Percentiles rank a stretch among this genome's conserved stretches.
Conservation (phyloP, 2,797 vertebrate genomes). For the Cynopterus sphinx region DNA sequence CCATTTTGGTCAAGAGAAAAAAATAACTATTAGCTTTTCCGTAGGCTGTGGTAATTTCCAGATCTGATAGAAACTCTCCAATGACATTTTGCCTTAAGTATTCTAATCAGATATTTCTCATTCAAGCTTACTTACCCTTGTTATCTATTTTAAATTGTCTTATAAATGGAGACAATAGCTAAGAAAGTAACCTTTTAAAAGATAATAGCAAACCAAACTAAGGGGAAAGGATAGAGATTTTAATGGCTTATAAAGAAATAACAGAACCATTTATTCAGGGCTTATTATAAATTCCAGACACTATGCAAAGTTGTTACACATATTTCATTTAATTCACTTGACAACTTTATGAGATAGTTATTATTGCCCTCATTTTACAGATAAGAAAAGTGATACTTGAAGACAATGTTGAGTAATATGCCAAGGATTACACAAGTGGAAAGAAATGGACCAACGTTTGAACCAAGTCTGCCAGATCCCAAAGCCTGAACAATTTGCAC, state of each 20-base stretch:
- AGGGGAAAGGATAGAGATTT: constrained; percentile 1
- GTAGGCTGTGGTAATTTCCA: constrained; percentile 31
- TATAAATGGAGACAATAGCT: constrained; percentile 58
- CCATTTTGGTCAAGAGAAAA: constrained; percentile 47
- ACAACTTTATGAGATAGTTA: neutral
- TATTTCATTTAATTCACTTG: constrained; percentile 28
- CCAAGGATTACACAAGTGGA: neutral
- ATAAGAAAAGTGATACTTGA: constrained; percentile 39
- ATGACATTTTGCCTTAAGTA: constrained; percentile 25
- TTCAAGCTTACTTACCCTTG: constrained; percentile 53
- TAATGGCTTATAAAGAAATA: constrained; percentile 61
- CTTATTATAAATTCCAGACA: constrained; percentile 33
- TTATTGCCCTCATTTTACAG: constrained; percentile 34
- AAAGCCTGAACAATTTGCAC: neutral
- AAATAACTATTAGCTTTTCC: constrained; percentile 20
- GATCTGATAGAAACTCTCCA: constrained; percentile 38
- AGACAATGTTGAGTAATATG: constrained; percentile 4
- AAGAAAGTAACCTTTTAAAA: constrained; percentile 57
- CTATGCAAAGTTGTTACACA: neutral
- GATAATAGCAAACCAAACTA: constrained; percentile 45
- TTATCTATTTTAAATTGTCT: constrained; percentile 66
- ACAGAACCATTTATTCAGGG: constrained; percentile 20
- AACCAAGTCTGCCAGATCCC: neutral
- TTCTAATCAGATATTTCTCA: constrained; percentile 52
- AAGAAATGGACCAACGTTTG: neutral